A percentile compares a stretch with the other conserved stretches of the same genome.
Evolutionary conservation across 2,888 invertebrate genomes (phyloP).

Genomic region (Epistrophe grossulariae): DNA sequence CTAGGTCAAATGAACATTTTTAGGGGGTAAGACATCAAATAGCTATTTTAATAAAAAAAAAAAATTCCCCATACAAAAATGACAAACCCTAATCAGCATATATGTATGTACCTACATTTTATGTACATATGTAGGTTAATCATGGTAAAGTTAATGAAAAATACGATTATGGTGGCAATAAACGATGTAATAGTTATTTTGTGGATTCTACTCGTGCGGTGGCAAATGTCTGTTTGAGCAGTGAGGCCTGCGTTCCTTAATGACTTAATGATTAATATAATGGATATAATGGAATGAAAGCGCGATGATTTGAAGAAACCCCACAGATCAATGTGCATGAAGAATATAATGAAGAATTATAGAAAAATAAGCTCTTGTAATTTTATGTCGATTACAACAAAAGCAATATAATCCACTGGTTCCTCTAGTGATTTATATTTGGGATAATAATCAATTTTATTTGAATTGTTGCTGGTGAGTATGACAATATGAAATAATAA

Average conservation of each 20-base stretch:
- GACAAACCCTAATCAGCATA: too few species aligned
- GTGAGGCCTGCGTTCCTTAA: constrained; percentile 14
- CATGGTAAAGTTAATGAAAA: constrained; percentile 57
- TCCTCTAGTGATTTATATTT: background rate
- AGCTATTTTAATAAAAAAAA: too few species aligned
- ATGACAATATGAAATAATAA: background rate
- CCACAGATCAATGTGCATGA: constrained; percentile 11
- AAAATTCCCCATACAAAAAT: too few species aligned
- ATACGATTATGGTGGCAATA: constrained; percentile 49
- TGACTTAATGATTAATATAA: constrained; percentile 51
- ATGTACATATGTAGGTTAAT: background rate
- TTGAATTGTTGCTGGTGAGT: background rate
- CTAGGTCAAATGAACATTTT: too few species aligned
- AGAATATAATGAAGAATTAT: background rate
- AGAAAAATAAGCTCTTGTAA: constrained; percentile 5
- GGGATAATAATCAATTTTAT: background rate
- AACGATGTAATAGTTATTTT: constrained; percentile 37
- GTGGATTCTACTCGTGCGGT: background rate
- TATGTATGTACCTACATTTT: too few species aligned
- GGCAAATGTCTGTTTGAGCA: background rate
- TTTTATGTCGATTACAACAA: constrained; percentile 1
- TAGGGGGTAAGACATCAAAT: too few species aligned
- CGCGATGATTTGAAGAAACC: constrained; percentile 43
- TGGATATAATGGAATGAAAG: constrained; percentile 32
- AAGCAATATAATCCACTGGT: constrained; percentile 1